phyloP scores from a whole-genome alignment of 2,113 vertebrate genomes.

The Scomber colias region DNA sequence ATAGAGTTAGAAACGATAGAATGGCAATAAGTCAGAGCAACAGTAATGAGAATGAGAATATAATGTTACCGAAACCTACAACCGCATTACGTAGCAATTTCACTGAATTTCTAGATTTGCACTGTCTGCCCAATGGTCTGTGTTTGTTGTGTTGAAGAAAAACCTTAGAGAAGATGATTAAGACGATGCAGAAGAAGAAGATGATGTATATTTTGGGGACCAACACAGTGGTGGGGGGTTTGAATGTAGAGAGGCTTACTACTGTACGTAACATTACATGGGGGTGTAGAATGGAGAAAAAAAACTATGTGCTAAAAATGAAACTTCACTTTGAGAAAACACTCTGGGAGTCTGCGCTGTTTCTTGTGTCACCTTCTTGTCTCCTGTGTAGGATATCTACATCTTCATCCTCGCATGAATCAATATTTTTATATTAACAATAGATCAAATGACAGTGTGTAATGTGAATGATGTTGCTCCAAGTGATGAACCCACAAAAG shows the following conservation, averaged over 20 bases:
- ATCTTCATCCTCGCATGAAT: neutral
- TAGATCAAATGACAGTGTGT: neutral
- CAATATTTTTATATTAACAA: neutral
- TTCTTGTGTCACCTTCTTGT: slow-evolving; percentile 44
- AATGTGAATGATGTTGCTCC: neutral
- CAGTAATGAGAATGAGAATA: slow-evolving; percentile 65
- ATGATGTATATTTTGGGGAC: slow-evolving; percentile 86
- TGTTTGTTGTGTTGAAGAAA: slow-evolving; percentile 80
- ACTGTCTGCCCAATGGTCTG: slow-evolving; percentile 80
- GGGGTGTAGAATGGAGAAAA: slow-evolving; percentile 75
- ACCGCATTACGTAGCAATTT: slow-evolving; percentile 81
- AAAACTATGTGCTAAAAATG: slow-evolving; percentile 82
- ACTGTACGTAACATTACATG: slow-evolving; percentile 76
- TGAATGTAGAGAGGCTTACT: slow-evolving; percentile 82
- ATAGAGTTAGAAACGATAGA: slow-evolving; percentile 58
- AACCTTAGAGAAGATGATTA: slow-evolving; percentile 70
- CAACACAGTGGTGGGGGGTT: slow-evolving; percentile 70
- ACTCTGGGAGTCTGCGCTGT: slow-evolving; percentile 52
- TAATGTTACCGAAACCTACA: slow-evolving; percentile 72
- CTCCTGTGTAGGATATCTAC: neutral
- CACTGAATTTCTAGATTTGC: slow-evolving; percentile 81
- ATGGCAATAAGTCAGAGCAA: slow-evolving; percentile 80
- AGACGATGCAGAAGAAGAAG: slow-evolving; percentile 61
- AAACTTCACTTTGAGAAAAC: slow-evolving; percentile 85
- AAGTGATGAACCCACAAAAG: neutral